phyloP scores from a whole-genome alignment of 2,888 invertebrate genomes.

The Aplocera efformata region DNA sequence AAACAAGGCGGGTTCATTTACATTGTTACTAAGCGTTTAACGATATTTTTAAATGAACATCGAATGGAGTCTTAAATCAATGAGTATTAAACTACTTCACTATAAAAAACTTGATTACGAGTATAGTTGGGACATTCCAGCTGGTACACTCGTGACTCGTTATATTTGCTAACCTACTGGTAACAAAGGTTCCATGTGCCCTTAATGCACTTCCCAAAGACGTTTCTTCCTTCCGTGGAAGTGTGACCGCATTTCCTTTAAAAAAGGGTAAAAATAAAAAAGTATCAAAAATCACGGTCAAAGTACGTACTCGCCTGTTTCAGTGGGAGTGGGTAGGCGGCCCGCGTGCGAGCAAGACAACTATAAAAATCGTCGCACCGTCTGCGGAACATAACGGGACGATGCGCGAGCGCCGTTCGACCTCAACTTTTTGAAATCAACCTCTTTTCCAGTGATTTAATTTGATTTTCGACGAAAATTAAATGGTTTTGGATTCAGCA shows the following conservation, averaged over 20 bases:
- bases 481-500: constrained; percentile 37
- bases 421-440: constrained; percentile 50
- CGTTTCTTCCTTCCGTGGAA: constrained; percentile 6
- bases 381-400: constrained; percentile 52
- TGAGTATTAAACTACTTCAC: too few relatives aligned
- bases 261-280: constrained; percentile 32
- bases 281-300: constrained; percentile 58
- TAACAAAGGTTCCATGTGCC: too few relatives aligned
- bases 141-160: too few relatives aligned
- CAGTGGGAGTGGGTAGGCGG: constrained; percentile 66
- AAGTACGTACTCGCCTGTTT: constrained; percentile 43
- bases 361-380: constrained; percentile 30
- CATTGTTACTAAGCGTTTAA: too few relatives aligned
- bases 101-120: too few relatives aligned
- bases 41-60: too few relatives aligned
- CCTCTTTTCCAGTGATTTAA: constrained; percentile 52
- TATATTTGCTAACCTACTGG: too few relatives aligned
- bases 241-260: constrained; percentile 6
- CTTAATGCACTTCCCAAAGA: not conserved
- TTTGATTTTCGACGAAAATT: constrained; percentile 56
- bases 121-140: too few relatives aligned
- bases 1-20: too few relatives aligned
- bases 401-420: constrained; percentile 51
- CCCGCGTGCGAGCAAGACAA: constrained; percentile 51
- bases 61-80: too few relatives aligned